Evolutionary conservation across 2,797 vertebrate genomes (phyloP).

Genomic region (Denticeps clupeoides): DNA sequence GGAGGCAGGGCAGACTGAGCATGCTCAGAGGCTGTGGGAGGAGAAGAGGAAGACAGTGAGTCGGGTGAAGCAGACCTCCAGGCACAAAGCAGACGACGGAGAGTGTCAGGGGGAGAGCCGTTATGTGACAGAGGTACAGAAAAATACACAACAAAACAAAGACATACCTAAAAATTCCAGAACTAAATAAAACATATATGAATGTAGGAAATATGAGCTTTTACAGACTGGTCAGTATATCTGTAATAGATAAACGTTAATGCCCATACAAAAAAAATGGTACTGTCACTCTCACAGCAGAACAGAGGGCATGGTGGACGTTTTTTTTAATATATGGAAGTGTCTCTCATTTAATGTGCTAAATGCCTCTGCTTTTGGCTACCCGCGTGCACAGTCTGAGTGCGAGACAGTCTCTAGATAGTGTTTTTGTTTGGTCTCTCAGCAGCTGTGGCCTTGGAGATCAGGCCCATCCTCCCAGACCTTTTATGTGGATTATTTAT

Average conservation of each 20-base stretch:
- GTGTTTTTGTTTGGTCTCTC: constrained; percentile 4
- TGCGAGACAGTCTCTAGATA: constrained; percentile 2
- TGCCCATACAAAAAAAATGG: too few species aligned
- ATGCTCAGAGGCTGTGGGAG: constrained; percentile 35
- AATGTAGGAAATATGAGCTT: too few species aligned
- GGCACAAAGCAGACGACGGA: constrained; percentile 48
- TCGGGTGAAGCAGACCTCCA: constrained; percentile 67
- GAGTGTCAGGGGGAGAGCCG: constrained; percentile 68
- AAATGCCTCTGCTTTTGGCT: background rate
- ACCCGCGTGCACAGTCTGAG: background rate
- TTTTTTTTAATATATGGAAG: too few species aligned
- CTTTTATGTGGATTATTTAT: background rate
- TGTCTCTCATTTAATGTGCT: constrained; percentile 1
- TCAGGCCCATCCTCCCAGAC: background rate
- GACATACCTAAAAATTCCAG: background rate
- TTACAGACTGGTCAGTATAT: too few species aligned
- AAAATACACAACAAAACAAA: background rate
- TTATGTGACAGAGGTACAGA: constrained; percentile 70
- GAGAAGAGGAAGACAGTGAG: constrained; percentile 69
- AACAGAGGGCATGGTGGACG: too few species aligned
- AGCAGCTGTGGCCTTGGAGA: constrained; percentile 2
- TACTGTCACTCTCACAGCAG: too few species aligned
- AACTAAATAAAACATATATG: background rate
- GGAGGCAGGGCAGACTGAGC: constrained; percentile 26
- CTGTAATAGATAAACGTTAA: too few species aligned